Percentiles rank a stretch among this genome's conserved stretches.
Conservation (phyloP, 2,113 vertebrate species). For the Istiophorus platypterus region DNA sequence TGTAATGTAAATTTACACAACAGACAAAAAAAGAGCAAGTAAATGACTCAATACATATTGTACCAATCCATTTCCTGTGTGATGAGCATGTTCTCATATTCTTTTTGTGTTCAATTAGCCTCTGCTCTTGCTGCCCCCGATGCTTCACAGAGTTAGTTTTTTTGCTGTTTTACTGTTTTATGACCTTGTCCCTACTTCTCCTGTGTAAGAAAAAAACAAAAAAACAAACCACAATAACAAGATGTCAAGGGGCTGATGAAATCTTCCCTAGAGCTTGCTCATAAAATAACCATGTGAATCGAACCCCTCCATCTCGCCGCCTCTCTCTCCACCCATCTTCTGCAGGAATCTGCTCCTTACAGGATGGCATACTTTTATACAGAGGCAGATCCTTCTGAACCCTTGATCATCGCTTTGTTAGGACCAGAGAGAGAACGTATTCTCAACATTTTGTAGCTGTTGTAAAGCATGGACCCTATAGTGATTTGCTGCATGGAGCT, state of each 20-base stretch:
- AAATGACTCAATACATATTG: not conserved
- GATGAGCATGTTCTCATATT: not conserved
- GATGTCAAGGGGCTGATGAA: conserved; percentile 50
- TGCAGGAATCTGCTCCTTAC: conserved; percentile 23
- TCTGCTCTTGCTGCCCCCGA: not conserved
- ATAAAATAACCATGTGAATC: conserved; percentile 57
- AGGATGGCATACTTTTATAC: conserved; percentile 8
- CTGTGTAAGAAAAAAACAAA: no score
- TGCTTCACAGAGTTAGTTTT: conserved; percentile 3
- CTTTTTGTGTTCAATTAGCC: conserved; percentile 2
- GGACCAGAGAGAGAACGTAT: not conserved
- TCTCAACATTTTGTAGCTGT: not conserved
- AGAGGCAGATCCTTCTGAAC: conserved; percentile 13
- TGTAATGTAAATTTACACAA: not conserved
- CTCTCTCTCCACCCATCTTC: not conserved
- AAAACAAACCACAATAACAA: conserved; percentile 50
- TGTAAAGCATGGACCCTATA: not conserved
- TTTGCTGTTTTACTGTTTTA: conserved; percentile 14
- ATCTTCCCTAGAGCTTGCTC: conserved; percentile 47
- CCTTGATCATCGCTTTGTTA: conserved; percentile 46
- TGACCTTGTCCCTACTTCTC: conserved; percentile 16
- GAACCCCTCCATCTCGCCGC: conserved; percentile 29
- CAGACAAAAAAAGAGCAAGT: not conserved
- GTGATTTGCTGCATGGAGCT: not conserved
- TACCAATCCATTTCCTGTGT: not conserved